Evolutionary conservation across 2,888 invertebrate species (phyloP), one percentile per base, ranked within the genome.

Genomic region (Gortyna flavago): DNA sequence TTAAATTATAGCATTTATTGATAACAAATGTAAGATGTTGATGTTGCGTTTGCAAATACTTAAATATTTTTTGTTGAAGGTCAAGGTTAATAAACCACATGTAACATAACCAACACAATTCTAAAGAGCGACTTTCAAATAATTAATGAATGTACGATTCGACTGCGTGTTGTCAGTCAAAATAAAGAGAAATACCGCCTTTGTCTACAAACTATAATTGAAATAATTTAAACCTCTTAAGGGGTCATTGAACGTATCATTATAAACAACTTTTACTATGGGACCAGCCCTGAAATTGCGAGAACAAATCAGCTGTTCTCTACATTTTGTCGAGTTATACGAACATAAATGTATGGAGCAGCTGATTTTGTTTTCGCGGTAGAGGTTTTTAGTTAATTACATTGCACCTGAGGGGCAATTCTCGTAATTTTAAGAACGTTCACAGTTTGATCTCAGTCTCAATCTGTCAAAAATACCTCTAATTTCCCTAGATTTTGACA

Each of bases 31-130:
- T 59, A 59, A 59, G 29, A 29, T 29, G 54, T 57, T 57, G n/a
- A 57, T 48, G 72, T 57, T 44, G 16, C 2, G 4, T 25, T 57
- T 44, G 8, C 16, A 29, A 25, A 44, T 16, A 54, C 21, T 51
- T 51, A 18, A 61, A 41, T 51, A n/a, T 69, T 41, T 68, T 2
- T 69, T 51, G 11, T 54, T 69, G 25, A 77, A 78, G 70, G 51
- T 54, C 32, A 77, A 68, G 77, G 68, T 77, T 18, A 78, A 29
- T 35, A 76, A 54, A 44, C 5, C 35, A 57, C 54, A 0, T 44
- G 9, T 65, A 29, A n/a, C 7, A 35, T 38, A 29, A 66, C 21
- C 0, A 38, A 67, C 4, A 29, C 29, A 38, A 16, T 35, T n/a
- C 0, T 6, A 48, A 41, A 51, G 21, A 29, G 41, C 13, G 2